A percentile compares a stretch with the other conserved stretches of the same genome.
Conservation (phyloP, 2,797 vertebrate genomes). For the Semaprochilodus insignis region DNA sequence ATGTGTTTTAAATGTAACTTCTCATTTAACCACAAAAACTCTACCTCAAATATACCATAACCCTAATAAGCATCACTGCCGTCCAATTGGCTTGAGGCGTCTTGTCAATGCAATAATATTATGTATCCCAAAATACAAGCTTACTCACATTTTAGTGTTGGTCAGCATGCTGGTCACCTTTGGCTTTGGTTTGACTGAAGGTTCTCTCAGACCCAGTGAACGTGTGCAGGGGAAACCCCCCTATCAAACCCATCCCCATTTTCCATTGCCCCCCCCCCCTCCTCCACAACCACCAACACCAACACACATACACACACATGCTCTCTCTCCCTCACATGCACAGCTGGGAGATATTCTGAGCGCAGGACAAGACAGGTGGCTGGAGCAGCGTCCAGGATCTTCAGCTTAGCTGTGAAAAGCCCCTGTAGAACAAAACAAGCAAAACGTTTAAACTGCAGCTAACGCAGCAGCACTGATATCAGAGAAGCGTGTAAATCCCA, state of each 20-base stretch:
- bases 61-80: neutral
- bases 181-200: neutral
- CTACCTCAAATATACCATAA: no score
- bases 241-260: neutral
- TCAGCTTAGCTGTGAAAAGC: conserved; percentile 1
- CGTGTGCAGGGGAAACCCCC: conserved; percentile 15
- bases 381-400: conserved; percentile 6
- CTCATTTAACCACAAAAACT: no score
- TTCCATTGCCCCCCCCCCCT: neutral
- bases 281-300: neutral
- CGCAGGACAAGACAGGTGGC: conserved; percentile 44
- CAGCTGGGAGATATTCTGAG: conserved; percentile 48
- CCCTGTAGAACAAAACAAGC: neutral
- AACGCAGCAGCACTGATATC: conserved; percentile 21
- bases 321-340: neutral
- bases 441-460: neutral
- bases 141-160: conserved; percentile 39
- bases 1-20: no score
- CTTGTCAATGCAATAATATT: neutral
- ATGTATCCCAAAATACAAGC: neutral
- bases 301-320: neutral
- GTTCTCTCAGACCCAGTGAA: conserved; percentile 1
- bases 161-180: conserved; percentile 5
- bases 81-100: neutral
- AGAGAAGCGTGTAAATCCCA: conserved; percentile 33